These are phyloP conservation scores for Tortricodes alternella DNA, from an alignment of 2,888 invertebrate species.

Conservation along the genomic window DNA sequence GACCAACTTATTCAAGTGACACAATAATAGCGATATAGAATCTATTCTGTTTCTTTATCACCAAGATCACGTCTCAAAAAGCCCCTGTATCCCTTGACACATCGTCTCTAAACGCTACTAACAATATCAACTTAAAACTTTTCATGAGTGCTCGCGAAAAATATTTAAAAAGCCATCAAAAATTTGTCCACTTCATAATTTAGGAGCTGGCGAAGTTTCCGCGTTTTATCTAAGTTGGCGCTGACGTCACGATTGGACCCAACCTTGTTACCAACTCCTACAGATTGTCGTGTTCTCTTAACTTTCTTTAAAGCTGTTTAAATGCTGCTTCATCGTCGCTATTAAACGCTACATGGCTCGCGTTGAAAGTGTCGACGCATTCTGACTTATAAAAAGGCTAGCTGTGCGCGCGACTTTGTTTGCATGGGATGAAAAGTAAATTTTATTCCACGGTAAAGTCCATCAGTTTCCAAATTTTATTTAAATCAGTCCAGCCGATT, in stretches of 20 bases:
- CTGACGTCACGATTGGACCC: slow-evolving; percentile 18
- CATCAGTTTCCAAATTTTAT: no score
- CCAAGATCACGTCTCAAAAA: slow-evolving; percentile 1
- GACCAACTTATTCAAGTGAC: no score
- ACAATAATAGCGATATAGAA: no score
- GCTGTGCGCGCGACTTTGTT: no score
- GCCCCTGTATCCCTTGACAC: neutral
- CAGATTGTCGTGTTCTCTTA: slow-evolving; percentile 13
- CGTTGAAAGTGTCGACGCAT: slow-evolving; percentile 2
- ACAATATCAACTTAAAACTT: slow-evolving; percentile 17
- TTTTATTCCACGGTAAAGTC: neutral
- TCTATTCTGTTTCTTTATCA: no score
- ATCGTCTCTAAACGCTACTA: slow-evolving; percentile 10
- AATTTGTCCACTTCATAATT: slow-evolving; percentile 31
- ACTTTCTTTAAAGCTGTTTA: slow-evolving; percentile 24
- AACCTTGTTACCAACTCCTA: slow-evolving; percentile 17
- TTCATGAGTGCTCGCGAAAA: slow-evolving; percentile 20
- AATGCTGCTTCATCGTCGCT: slow-evolving; percentile 18
- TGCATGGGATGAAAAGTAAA: neutral
- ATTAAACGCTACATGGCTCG: slow-evolving; percentile 11
- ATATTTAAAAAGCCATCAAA: slow-evolving; percentile 30
- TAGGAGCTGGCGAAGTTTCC: slow-evolving; percentile 22
- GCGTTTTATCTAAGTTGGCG: slow-evolving; percentile 17
- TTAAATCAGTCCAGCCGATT: no score
- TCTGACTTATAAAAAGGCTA: neutral